Evolutionary conservation across 1,140 invertebrate genomes (phyloP), one percentile per base, ranked within the genome.

Genomic region (Caenorhabditis briggsae): DNA sequence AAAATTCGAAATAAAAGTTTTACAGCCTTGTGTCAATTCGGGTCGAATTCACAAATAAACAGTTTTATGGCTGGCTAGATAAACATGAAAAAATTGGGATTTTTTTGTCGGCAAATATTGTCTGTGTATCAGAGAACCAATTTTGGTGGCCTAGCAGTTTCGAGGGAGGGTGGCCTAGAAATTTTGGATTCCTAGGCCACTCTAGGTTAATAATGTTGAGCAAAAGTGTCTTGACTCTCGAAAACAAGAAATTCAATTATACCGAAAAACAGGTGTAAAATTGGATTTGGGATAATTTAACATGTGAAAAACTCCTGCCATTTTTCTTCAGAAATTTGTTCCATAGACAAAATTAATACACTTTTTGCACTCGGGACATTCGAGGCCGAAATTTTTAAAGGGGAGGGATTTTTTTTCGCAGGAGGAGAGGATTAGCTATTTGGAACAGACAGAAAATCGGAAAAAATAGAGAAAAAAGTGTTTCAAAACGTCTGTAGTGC

Each of bases 331-430:
- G 11, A 12, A 9, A 20, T 5, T 20, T 59, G 0, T n/a, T n/a
- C n/a, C n/a, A n/a, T 8, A 59, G 14, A n/a, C 18, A 59, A 3
- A 59, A 14, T n/a, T 23, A 59, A 59, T 59, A 59, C 56, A 59
- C 59, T 70, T 43, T 70, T 70, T 70, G 64, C 64, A 70, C 64
- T 70, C 64, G 18, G 33, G 59, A 33, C 33, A 33, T 33, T 33
- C 33, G 3, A 33, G 33, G 33, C 33, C 33, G 33, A 33, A 33
- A 33, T 2, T 33, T 33, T 33, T n/a, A n/a, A n/a, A 33, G 14
- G 59, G 33, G 56, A 5, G 18, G 56, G n/a, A 2, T 33, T 33
- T 2, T 33, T 33, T 33, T 33, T 33, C 33, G 50, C 11, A 16
- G 50, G 16, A 53, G 50, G n/a, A n/a, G 56, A 58, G 8, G 64